phyloP scores from a whole-genome alignment of 2,113 vertebrate genomes.

The Nettapus auritus region DNA sequence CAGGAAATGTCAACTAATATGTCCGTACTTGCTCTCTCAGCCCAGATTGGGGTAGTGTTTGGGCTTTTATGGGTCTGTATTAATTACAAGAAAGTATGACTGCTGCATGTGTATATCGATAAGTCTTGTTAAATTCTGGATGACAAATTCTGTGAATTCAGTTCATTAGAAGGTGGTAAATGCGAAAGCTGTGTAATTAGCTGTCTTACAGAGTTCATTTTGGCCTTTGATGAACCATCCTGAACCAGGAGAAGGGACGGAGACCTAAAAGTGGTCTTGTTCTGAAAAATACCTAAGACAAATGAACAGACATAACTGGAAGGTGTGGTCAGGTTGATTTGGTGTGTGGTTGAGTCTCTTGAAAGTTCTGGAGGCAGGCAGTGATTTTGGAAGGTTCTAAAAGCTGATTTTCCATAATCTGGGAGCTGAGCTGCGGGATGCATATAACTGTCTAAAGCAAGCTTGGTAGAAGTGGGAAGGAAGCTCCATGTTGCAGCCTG shows the following conservation, averaged over 20 bases:
- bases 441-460: background rate
- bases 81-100: background rate
- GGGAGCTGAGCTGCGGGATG: rapidly evolving
- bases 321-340: background rate
- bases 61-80: background rate
- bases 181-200: background rate
- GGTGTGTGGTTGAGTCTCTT: background rate
- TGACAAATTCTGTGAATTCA: background rate
- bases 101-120: rapidly evolving
- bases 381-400: rapidly evolving
- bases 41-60: background rate
- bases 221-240: background rate
- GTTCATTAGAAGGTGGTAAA: background rate
- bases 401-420: rapidly evolving
- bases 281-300: rapidly evolving
- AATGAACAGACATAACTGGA: rapidly evolving
- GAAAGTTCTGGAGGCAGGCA: background rate
- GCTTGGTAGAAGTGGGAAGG: background rate
- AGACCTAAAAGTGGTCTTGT: background rate
- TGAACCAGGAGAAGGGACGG: background rate
- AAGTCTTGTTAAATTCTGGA: rapidly evolving
- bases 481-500: rapidly evolving
- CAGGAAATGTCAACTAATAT: constrained; percentile 64
- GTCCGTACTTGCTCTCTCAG: background rate
- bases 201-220: background rate